Conservation (phyloP, 1,140 invertebrate genomes). For the Lepidotrigona ventralis region DNA sequence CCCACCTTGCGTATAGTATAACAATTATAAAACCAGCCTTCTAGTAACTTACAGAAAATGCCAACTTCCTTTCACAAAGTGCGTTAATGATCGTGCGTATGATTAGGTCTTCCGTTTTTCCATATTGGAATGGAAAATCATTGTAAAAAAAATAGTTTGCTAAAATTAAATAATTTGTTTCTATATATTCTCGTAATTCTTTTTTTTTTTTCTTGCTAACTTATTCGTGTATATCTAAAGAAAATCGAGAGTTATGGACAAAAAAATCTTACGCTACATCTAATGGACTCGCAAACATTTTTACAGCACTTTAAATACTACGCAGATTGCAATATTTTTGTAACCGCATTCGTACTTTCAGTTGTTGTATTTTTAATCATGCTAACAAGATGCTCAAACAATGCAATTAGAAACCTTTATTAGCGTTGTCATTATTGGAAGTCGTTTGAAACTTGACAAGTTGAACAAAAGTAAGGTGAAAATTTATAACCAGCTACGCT, state of each 20-base stretch:
- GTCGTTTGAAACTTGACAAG: not conserved
- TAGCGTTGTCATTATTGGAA: not conserved
- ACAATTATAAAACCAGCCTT: conserved; percentile 40
- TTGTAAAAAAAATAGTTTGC: conserved; percentile 26
- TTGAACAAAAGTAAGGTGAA: not conserved
- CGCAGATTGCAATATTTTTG: not conserved
- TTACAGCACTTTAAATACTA: not conserved
- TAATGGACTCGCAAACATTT: not conserved
- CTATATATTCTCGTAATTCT: not conserved
- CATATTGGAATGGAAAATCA: not conserved
- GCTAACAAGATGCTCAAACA: too few relatives aligned
- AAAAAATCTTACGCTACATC: not conserved
- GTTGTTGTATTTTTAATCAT: not conserved
- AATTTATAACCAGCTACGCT: not conserved
- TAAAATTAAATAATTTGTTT: conserved; percentile 34
- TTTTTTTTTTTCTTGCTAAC: not conserved
- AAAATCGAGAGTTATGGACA: not conserved
- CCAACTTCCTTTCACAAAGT: conserved; percentile 9
- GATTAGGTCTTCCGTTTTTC: conserved; percentile 6
- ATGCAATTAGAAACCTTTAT: not conserved
- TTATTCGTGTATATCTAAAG: not conserved
- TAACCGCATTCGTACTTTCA: not conserved
- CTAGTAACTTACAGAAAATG: conserved; percentile 31
- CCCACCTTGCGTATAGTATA: conserved; percentile 22
- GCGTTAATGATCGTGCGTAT: conserved; percentile 43